phyloP scores from a whole-genome alignment of 37 sponge, comb jelly and placozoan genomes.

The Halichondria panicea region DNA sequence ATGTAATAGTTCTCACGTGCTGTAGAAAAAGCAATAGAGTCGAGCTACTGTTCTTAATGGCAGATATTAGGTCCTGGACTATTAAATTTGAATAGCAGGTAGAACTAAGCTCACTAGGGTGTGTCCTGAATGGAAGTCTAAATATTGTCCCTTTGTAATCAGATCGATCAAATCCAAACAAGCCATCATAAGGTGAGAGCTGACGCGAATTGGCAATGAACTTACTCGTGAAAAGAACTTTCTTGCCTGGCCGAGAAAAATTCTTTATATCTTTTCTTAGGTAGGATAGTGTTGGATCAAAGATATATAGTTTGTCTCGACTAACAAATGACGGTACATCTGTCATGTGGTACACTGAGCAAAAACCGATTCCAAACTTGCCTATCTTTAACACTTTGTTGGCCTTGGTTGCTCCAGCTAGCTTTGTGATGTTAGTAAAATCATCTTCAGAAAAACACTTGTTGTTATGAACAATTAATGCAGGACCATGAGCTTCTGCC shows the following conservation, averaged over 20 bases:
- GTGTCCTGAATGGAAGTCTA: slow-evolving; percentile 73
- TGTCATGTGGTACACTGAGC: slow-evolving; percentile 70
- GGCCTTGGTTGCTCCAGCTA: slow-evolving; percentile 73
- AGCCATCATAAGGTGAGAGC: slow-evolving; percentile 47
- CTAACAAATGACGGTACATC: slow-evolving; percentile 65
- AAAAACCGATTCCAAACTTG: slow-evolving; percentile 74
- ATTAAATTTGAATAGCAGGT: slow-evolving; percentile 14
- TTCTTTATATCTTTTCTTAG: slow-evolving; percentile 47
- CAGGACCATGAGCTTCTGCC: slow-evolving; percentile 49
- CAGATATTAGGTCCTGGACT: no score
- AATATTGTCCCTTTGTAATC: slow-evolving; percentile 65
- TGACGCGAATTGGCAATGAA: slow-evolving; percentile 33
- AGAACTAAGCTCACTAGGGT: slow-evolving; percentile 56
- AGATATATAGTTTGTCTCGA: slow-evolving; percentile 34
- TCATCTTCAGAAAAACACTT: slow-evolving; percentile 51
- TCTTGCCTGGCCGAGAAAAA: slow-evolving; percentile 49
- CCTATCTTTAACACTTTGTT: slow-evolving; percentile 46
- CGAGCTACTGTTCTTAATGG: no score
- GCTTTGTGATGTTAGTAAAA: slow-evolving; percentile 65
- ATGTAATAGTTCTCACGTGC: no score
- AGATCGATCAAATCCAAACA: slow-evolving; percentile 47
- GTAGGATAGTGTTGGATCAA: slow-evolving; percentile 58
- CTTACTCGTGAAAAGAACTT: slow-evolving; percentile 8
- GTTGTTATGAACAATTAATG: slow-evolving; percentile 52
- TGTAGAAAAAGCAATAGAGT: no score